Conservation (phyloP, 2,888 invertebrate genomes). For the Philonicus albiceps region DNA sequence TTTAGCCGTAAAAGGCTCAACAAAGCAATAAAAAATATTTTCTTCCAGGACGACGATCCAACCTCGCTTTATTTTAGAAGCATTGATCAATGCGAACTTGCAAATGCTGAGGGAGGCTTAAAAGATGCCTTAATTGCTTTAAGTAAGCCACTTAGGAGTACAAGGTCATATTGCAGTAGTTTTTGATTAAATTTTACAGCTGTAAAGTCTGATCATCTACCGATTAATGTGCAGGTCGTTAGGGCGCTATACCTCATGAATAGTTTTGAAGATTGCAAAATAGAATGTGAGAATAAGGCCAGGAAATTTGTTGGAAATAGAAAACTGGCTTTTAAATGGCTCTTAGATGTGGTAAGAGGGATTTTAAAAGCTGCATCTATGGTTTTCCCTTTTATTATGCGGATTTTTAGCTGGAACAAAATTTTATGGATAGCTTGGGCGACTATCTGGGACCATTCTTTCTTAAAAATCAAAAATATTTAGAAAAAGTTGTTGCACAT, state of each 20-base stretch:
- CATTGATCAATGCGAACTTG: slow-evolving; percentile 31
- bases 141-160: slow-evolving; percentile 14
- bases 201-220: neutral
- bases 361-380: neutral
- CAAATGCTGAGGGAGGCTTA: slow-evolving; percentile 6
- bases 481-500: slow-evolving; percentile 25
- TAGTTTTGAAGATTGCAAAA: slow-evolving; percentile 39
- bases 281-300: slow-evolving; percentile 29
- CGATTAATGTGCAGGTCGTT: slow-evolving; percentile 42
- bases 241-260: slow-evolving; percentile 30
- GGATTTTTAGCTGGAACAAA: slow-evolving; percentile 40
- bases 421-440: slow-evolving; percentile 39
- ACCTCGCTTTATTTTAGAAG: slow-evolving; percentile 33
- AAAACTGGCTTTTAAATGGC: neutral
- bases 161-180: neutral
- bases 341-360: neutral
- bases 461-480: slow-evolving; percentile 28
- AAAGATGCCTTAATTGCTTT: slow-evolving; percentile 34
- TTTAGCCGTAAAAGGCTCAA: neutral
- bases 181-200: slow-evolving; percentile 7
- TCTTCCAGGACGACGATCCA: slow-evolving; percentile 19
- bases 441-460: slow-evolving; percentile 41
- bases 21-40: neutral
- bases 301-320: slow-evolving; percentile 24
- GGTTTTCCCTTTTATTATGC: neutral